phyloP scores from a whole-genome alignment of 2,888 invertebrate genomes.

The Luperina nickerlii region DNA sequence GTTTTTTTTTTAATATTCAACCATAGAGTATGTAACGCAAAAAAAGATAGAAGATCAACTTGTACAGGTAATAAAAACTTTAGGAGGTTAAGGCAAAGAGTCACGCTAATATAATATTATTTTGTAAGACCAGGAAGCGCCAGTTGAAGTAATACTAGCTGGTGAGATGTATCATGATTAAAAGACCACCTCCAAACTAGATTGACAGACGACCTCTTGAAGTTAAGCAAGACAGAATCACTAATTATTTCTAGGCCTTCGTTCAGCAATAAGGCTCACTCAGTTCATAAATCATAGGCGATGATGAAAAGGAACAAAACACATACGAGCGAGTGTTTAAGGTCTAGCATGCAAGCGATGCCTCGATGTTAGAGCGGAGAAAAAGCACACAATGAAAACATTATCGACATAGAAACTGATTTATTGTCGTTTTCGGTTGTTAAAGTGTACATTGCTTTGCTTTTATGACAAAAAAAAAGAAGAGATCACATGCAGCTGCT shows the following conservation, averaged over 20 bases:
- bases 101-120: background rate
- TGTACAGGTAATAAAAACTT: conserved; percentile 1
- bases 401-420: conserved; percentile 12
- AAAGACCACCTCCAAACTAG: background rate
- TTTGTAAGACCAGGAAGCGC: background rate
- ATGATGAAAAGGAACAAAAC: conserved; percentile 1
- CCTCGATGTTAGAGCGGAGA: background rate
- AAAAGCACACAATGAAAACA: background rate
- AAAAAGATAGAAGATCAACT: conserved; percentile 11
- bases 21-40: conserved; percentile 10
- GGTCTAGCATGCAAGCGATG: background rate
- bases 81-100: background rate
- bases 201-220: background rate
- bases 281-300: background rate
- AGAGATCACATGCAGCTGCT: conserved; percentile 41
- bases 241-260: background rate
- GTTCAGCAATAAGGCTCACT: background rate
- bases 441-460: conserved; percentile 7
- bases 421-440: conserved; percentile 27
- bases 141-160: background rate
- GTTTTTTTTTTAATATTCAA: conserved; percentile 50
- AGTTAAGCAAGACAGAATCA: background rate
- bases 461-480: conserved; percentile 44
- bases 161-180: background rate
- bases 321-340: background rate